These are phyloP conservation scores for Apis dorsata DNA, from an alignment of 1,140 invertebrate species.

Conservation along the genomic window DNA sequence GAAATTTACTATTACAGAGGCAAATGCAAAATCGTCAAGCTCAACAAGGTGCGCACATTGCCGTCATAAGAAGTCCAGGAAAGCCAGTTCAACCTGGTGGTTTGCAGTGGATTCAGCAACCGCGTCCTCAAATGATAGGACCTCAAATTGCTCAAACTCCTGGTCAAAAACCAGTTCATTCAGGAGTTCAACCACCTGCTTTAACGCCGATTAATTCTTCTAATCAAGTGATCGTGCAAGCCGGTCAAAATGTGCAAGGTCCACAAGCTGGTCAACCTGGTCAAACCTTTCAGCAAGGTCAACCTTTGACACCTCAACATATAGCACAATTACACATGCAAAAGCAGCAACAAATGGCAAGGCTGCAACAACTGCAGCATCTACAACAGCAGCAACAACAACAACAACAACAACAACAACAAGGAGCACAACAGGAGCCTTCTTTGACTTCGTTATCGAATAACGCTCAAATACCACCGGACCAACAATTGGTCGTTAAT, in stretches of 20 bases:
- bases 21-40: constrained; percentile 80
- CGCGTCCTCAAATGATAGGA: constrained; percentile 77
- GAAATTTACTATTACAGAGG: constrained; percentile 81
- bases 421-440: constrained; percentile 71
- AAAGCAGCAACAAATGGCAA: constrained; percentile 81
- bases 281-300: constrained; percentile 73
- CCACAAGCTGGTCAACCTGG: constrained; percentile 67
- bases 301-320: constrained; percentile 73
- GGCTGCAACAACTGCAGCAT: constrained; percentile 69
- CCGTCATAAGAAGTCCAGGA: constrained; percentile 79
- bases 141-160: constrained; percentile 71
- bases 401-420: constrained; percentile 73
- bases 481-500: constrained; percentile 86
- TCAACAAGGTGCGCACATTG: constrained; percentile 79
- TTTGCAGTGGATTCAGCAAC: constrained; percentile 79
- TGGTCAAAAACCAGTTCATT: constrained; percentile 74
- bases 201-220: constrained; percentile 76
- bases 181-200: constrained; percentile 77
- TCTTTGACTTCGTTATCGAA: constrained; percentile 70
- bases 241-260: constrained; percentile 67
- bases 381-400: constrained; percentile 68
- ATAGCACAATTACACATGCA: constrained; percentile 76
- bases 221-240: constrained; percentile 76
- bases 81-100: constrained; percentile 78
- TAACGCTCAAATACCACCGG: constrained; percentile 76